These are phyloP conservation scores for Oithona nana DNA, from an alignment of 2,888 invertebrate genomes.

Conservation along the genomic window DNA sequence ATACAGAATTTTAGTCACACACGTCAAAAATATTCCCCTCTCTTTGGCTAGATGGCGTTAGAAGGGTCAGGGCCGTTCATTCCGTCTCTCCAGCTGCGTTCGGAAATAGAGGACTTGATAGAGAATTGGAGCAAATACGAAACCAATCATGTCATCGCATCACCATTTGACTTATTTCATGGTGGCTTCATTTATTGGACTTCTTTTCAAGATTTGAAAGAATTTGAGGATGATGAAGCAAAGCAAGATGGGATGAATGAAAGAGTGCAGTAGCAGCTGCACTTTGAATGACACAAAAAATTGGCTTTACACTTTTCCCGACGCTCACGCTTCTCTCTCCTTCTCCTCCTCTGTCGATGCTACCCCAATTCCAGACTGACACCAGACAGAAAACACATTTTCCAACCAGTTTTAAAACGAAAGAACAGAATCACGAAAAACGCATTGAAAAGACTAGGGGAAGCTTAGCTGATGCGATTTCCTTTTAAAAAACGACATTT, in stretches of 20 bases:
- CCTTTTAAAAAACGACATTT: too few species aligned
- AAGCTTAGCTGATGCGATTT: neutral
- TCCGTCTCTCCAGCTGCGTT: too few species aligned
- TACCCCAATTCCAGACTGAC: neutral
- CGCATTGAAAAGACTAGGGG: too few species aligned
- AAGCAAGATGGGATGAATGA: neutral
- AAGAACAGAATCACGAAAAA: too few species aligned
- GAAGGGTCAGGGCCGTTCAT: neutral
- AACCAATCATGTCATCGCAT: too few species aligned
- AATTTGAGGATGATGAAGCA: neutral
- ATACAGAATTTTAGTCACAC: too few species aligned
- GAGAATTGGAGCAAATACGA: too few species aligned
- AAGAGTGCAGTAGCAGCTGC: neutral
- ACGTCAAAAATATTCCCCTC: too few species aligned
- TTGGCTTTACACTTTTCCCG: neutral
- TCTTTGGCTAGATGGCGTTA: too few species aligned
- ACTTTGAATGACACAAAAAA: neutral
- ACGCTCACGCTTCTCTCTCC: neutral
- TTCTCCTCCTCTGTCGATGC: neutral
- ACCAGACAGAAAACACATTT: neutral
- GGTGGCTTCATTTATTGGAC: too few species aligned
- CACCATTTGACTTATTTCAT: too few species aligned
- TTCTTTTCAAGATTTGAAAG: neutral
- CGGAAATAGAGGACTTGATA: too few species aligned
- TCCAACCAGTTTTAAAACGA: neutral